Evolutionary conservation across 2,113 vertebrate species (phyloP).

Genomic region (Hucho hucho): DNA sequence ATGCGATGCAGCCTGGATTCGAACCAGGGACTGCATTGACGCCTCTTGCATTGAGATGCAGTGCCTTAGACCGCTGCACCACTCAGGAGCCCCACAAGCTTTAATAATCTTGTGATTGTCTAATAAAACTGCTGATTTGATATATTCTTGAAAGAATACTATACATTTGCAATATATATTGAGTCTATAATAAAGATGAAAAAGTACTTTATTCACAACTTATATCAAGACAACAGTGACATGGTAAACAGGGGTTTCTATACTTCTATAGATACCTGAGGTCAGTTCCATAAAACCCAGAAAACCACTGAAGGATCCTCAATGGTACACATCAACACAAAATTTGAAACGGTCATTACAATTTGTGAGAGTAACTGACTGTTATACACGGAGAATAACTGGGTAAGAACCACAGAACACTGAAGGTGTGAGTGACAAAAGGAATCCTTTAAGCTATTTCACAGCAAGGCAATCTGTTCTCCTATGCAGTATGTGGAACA

Average conservation of each 20-base stretch:
- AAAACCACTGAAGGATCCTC: background rate
- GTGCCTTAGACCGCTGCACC: too few species aligned
- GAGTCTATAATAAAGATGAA: background rate
- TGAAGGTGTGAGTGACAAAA: background rate
- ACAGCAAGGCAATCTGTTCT: background rate
- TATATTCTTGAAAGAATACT: too few species aligned
- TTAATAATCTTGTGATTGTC: too few species aligned
- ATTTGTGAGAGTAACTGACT: background rate
- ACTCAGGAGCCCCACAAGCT: too few species aligned
- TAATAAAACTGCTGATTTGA: too few species aligned
- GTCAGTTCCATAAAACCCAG: background rate
- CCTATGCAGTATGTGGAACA: background rate
- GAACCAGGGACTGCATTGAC: too few species aligned
- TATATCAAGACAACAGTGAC: constrained; percentile 2
- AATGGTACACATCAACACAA: background rate
- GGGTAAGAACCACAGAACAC: background rate
- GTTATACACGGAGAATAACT: background rate
- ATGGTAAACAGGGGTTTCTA: background rate
- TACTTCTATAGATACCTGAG: background rate
- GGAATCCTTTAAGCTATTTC: background rate
- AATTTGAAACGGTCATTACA: background rate
- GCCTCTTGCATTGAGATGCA: too few species aligned
- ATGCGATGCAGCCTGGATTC: too few species aligned
- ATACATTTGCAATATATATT: too few species aligned
- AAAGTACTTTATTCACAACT: background rate